phyloP scores from a whole-genome alignment of 2,888 invertebrate species.

The Callosobruchus maculatus region DNA sequence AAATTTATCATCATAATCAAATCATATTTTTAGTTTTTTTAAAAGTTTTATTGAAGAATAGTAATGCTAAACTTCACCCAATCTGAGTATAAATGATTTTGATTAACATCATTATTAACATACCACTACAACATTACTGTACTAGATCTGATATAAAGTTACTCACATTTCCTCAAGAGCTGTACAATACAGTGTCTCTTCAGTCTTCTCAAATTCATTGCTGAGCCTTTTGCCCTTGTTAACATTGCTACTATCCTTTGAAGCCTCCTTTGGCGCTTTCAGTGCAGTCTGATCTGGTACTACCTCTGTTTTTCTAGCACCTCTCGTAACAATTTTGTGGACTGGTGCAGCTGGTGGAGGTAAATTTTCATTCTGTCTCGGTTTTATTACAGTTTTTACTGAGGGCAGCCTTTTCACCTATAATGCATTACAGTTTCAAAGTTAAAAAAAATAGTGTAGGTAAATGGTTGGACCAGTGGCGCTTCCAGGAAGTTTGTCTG shows the following conservation, averaged over 20 bases:
- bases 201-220: constrained; percentile 69
- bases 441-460: no score
- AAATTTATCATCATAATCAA: no score
- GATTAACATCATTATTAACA: no score
- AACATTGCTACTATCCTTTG: constrained; percentile 39
- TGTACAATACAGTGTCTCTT: constrained; percentile 73
- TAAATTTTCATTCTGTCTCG: constrained; percentile 46
- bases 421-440: background rate
- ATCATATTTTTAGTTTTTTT: no score
- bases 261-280: constrained; percentile 39
- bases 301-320: constrained; percentile 32
- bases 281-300: constrained; percentile 41
- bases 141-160: constrained; percentile 4
- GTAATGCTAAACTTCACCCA: no score
- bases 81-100: no score
- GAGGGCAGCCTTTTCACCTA: constrained; percentile 37
- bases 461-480: no score
- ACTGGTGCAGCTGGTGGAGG: constrained; percentile 39
- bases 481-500: no score
- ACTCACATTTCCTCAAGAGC: constrained; percentile 72
- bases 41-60: no score
- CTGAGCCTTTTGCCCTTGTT: constrained; percentile 54
- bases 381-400: constrained; percentile 43
- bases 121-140: no score
- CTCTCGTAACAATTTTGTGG: constrained; percentile 42